Percentiles rank a stretch among this genome's conserved stretches.
phyloP scores from a whole-genome alignment of 2,888 invertebrate genomes.

The Ectropis crepuscularia region DNA sequence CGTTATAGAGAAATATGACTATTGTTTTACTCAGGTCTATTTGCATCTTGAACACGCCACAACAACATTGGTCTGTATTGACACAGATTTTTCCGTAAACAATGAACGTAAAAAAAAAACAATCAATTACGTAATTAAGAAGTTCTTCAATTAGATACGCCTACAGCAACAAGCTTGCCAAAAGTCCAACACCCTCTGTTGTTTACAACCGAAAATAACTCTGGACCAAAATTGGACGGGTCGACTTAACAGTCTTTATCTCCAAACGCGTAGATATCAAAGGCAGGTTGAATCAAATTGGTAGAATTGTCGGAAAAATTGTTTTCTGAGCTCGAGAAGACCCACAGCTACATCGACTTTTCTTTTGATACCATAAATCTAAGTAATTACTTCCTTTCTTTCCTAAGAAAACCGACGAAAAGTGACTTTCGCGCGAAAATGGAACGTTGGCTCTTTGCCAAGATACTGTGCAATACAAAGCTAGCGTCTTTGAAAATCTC shows the following conservation, averaged over 20 bases:
- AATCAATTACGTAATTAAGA: conserved; percentile 2
- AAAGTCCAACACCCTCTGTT: conserved; percentile 9
- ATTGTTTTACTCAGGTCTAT: too few species aligned
- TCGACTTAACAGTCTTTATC: conserved; percentile 24
- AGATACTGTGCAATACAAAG: conserved; percentile 60
- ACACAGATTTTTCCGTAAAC: too few species aligned
- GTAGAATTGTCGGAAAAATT: conserved; percentile 37
- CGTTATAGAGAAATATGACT: too few species aligned
- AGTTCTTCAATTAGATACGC: neutral
- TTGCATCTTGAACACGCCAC: too few species aligned
- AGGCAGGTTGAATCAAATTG: conserved; percentile 36
- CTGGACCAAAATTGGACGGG: conserved; percentile 17
- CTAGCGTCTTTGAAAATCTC: conserved; percentile 38
- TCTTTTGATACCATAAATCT: conserved; percentile 74
- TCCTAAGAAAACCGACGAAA: conserved; percentile 59
- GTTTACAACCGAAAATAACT: conserved; percentile 20
- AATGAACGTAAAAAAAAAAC: neutral
- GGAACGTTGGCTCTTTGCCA: conserved; percentile 67
- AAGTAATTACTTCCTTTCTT: conserved; percentile 77
- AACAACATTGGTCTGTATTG: too few species aligned
- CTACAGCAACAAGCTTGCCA: conserved; percentile 8
- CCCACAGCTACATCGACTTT: conserved; percentile 49
- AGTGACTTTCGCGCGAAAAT: conserved; percentile 67
- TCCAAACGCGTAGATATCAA: conserved; percentile 24
- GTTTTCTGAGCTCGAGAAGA: conserved; percentile 39